Conservation (phyloP, 2,888 invertebrate genomes). For the Drosophila kambysellisi region DNA sequence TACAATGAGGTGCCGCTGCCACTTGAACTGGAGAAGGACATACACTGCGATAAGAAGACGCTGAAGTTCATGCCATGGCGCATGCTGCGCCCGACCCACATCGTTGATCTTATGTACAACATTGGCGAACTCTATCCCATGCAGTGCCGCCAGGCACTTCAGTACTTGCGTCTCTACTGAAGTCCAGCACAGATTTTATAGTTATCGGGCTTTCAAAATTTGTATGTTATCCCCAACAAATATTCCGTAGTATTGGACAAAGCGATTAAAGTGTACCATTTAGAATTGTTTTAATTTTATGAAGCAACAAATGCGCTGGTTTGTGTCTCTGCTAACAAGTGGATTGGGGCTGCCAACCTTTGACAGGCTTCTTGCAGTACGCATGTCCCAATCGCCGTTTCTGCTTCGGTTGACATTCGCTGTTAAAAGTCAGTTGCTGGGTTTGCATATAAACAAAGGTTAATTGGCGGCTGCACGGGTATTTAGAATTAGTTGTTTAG, state of each 20-base stretch:
- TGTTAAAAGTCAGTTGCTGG: constrained; percentile 14
- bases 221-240: constrained; percentile 15
- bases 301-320: constrained; percentile 8
- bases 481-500: constrained; percentile 11
- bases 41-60: constrained; percentile 77
- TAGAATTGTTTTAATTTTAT: background rate
- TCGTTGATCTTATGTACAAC: constrained; percentile 87
- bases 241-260: background rate
- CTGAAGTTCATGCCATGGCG: constrained; percentile 86
- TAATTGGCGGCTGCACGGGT: constrained; percentile 2
- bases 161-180: constrained; percentile 77
- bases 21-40: constrained; percentile 68
- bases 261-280: background rate
- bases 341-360: constrained; percentile 4
- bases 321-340: constrained; percentile 21
- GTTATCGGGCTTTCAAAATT: constrained; percentile 21
- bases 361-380: constrained; percentile 23
- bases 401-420: constrained; percentile 42
- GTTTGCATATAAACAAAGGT: constrained; percentile 57
- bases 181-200: background rate
- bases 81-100: constrained; percentile 87
- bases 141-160: constrained; percentile 80
- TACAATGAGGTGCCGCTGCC: constrained; percentile 89
- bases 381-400: constrained; percentile 49
- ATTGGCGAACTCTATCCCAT: constrained; percentile 82